These are phyloP conservation scores for Silurus meridionalis DNA, from an alignment of 2,113 vertebrate genomes.

Conservation along the genomic window DNA sequence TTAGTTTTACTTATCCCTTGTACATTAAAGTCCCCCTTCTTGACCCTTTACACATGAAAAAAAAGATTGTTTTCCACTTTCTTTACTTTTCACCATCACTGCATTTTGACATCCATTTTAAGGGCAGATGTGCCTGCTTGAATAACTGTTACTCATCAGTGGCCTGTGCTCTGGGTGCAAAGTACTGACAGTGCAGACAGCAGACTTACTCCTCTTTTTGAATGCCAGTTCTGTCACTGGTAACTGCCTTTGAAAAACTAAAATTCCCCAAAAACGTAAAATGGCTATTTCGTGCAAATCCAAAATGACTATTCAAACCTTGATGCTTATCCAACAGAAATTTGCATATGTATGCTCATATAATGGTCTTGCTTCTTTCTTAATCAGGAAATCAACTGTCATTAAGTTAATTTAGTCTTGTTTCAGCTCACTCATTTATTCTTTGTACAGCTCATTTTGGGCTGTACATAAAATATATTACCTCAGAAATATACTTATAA, in stretches of 20 bases:
- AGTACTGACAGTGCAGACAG: conserved; percentile 39
- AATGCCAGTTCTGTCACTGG: not conserved
- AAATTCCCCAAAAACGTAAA: not conserved
- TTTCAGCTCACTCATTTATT: not conserved
- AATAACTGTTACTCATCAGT: conserved; percentile 32
- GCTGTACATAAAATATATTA: not conserved
- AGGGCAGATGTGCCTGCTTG: conserved; percentile 51
- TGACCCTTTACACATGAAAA: conserved; percentile 13
- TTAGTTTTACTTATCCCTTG: conserved; percentile 17
- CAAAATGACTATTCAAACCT: no score
- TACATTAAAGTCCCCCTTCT: conserved; percentile 26
- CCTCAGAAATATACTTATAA: not conserved
- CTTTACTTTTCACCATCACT: conserved; percentile 36
- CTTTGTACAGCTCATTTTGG: no score
- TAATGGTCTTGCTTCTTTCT: not conserved
- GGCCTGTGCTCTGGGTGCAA: conserved; percentile 24
- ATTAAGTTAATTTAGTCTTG: not conserved
- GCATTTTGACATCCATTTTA: conserved; percentile 29
- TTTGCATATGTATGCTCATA: not conserved
- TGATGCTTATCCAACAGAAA: not conserved
- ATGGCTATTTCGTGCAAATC: not conserved
- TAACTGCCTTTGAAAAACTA: not conserved
- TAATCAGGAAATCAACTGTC: not conserved
- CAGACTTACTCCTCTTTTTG: not conserved
- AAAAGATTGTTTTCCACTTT: conserved; percentile 18